These are phyloP conservation scores for Himalopsyche anomala DNA, from an alignment of 2,888 invertebrate species.

Conservation along the genomic window DNA sequence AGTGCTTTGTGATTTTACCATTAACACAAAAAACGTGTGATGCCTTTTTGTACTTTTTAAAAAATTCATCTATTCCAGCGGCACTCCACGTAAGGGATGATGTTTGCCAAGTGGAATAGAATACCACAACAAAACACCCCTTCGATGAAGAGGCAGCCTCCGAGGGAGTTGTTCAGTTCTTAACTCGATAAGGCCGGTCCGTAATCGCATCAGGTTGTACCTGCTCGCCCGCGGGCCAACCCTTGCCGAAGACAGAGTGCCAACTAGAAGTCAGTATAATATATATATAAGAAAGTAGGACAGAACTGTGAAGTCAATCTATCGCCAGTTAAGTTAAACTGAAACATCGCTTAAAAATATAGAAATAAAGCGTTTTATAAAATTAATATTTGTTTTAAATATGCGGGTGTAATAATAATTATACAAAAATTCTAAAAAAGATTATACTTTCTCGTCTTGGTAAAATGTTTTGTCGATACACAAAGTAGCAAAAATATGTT, in stretches of 20 bases:
- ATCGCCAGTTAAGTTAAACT: neutral
- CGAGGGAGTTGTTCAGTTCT: slow-evolving; percentile 41
- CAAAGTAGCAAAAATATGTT: no score
- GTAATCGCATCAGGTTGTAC: slow-evolving; percentile 55
- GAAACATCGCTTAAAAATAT: no score
- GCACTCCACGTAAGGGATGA: slow-evolving; percentile 44
- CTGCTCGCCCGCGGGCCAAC: slow-evolving; percentile 50
- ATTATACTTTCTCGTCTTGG: no score
- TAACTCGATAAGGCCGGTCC: slow-evolving; percentile 53
- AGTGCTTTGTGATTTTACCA: no score
- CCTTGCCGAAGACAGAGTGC: slow-evolving; percentile 43
- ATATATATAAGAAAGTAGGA: neutral
- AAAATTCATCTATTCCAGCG: neutral
- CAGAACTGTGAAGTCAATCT: neutral
- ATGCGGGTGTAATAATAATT: no score
- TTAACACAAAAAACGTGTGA: no score
- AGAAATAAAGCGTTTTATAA: no score
- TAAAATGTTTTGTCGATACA: no score
- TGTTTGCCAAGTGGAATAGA: slow-evolving; percentile 35
- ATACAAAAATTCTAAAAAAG: no score
- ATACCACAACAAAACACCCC: slow-evolving; percentile 23
- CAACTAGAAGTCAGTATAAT: neutral
- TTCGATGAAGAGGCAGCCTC: slow-evolving; percentile 45
- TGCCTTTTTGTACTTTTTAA: neutral
- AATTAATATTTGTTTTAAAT: no score